These are phyloP conservation scores for Aphelenchoides avenae DNA, from an alignment of 1,140 invertebrate genomes.

Conservation along the genomic window DNA sequence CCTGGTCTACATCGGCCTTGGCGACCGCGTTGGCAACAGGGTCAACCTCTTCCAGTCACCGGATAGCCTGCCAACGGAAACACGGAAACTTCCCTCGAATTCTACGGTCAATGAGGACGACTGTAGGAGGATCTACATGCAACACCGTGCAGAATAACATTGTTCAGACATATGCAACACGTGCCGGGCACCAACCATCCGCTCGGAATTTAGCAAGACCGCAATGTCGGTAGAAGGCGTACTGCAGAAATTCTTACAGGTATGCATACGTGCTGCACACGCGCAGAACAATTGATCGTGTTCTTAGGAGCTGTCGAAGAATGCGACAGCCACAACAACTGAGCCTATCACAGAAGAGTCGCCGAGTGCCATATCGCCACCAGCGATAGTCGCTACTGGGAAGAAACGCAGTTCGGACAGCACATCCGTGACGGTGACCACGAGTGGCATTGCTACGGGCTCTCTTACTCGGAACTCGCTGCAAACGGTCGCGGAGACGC, in stretches of 20 bases:
- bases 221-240: constrained; percentile 57
- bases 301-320: no score
- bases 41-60: constrained; percentile 64
- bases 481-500: no score
- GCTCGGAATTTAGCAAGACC: constrained; percentile 45
- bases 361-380: constrained; percentile 38
- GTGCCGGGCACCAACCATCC: constrained; percentile 40
- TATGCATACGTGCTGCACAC: no score
- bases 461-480: no score
- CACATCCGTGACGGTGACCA: no score
- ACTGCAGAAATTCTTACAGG: constrained; percentile 50
- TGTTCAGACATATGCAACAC: constrained; percentile 56
- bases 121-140: no score
- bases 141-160: no score
- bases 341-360: constrained; percentile 53
- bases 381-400: no score
- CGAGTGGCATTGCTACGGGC: no score
- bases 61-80: neutral
- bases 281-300: no score
- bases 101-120: constrained; percentile 54
- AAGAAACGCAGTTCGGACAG: no score
- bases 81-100: constrained; percentile 1
- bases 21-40: constrained; percentile 63
- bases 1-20: constrained; percentile 67
- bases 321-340: no score